Conservation (phyloP, 2,888 invertebrate genomes). For the Phaonia tiefii region DNA sequence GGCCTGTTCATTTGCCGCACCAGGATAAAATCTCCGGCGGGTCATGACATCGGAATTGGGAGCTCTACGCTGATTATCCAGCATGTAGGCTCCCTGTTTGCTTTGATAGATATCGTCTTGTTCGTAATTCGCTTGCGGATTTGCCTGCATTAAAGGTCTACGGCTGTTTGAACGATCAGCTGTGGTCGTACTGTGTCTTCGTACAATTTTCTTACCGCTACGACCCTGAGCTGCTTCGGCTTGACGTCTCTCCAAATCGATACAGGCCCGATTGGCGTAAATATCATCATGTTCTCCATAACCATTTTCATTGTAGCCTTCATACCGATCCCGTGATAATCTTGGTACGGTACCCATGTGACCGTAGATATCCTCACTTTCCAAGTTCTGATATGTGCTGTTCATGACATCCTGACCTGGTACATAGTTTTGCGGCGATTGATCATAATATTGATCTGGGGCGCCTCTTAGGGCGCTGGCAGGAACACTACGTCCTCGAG, state of each 20-base stretch:
- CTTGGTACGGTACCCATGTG: constrained; percentile 72
- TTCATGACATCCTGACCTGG: constrained; percentile 73
- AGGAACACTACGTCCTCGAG: constrained; percentile 67
- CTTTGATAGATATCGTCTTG: constrained; percentile 78
- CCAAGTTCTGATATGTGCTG: constrained; percentile 79
- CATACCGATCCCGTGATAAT: constrained; percentile 43
- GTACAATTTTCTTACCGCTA: constrained; percentile 74
- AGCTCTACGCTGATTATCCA: constrained; percentile 75
- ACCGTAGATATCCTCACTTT: constrained; percentile 79
- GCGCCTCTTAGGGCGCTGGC: constrained; percentile 60
- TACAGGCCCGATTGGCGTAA: constrained; percentile 80
- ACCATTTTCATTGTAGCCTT: constrained; percentile 66
- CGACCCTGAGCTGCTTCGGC: constrained; percentile 72
- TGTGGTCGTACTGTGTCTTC: constrained; percentile 80
- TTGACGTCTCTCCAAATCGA: constrained; percentile 79
- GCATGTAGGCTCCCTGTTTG: constrained; percentile 77
- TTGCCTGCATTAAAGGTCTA: constrained; percentile 69
- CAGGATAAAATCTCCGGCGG: constrained; percentile 78
- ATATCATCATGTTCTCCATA: constrained; percentile 76
- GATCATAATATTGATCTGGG: constrained; percentile 72
- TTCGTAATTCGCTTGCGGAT: constrained; percentile 68
- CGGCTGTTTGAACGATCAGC: constrained; percentile 76
- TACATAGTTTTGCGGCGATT: constrained; percentile 52
- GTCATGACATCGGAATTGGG: constrained; percentile 79
- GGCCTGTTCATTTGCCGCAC: constrained; percentile 74